Evolutionary conservation across 2,113 vertebrate species (phyloP), one percentile per base, ranked within the genome.

Genomic region (Condylura cristata): DNA sequence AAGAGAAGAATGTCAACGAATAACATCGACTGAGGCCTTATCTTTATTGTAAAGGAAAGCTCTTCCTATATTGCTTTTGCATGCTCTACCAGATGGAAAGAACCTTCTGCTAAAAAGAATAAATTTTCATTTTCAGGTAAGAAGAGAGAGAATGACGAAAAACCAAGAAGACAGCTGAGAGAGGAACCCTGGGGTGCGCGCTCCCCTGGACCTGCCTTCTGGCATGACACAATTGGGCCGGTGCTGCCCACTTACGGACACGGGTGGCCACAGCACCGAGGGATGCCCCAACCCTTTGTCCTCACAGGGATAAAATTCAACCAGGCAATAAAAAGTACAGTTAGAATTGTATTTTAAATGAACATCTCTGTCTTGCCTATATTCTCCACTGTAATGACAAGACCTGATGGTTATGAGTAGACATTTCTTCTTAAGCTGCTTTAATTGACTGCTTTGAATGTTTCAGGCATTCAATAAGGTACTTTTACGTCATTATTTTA

Each of bases 131-230:
- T 71, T 92, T 51, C 10, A 88, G 30, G 9, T 17, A 28, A 37
- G 44, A 12, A 11, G 1, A 39, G 34, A 4, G 66, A 14, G 30
- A 11, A 3, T 6, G 20, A 87, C 4, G 37, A 51, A 90, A 84
- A 18, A 58, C 44, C 28, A 17, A 91, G 30, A 53, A 37, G 8
- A 26, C 2, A n/a, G 17, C 46, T 75, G 51, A 56, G 44, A 44
- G 2, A 26, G 1, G 26, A 6, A 8, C 46, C 41, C 30, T 51
- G 0, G 20, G 28, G 11, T 9, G 1, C 10, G 6, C 7, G 30
- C 8, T 56, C 32, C 37, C 37, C 26, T 65, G 76, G 66, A 75
- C 12, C 32, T 66, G 58, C 8, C 12, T 48, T 65, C 41, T 20
- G 1, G 37, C 37, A 22, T 56, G 20, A 32, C 20, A n/a, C 10